These are phyloP conservation scores for Prunella himalayana DNA, from an alignment of 2,113 vertebrate species.

Conservation along the genomic window DNA sequence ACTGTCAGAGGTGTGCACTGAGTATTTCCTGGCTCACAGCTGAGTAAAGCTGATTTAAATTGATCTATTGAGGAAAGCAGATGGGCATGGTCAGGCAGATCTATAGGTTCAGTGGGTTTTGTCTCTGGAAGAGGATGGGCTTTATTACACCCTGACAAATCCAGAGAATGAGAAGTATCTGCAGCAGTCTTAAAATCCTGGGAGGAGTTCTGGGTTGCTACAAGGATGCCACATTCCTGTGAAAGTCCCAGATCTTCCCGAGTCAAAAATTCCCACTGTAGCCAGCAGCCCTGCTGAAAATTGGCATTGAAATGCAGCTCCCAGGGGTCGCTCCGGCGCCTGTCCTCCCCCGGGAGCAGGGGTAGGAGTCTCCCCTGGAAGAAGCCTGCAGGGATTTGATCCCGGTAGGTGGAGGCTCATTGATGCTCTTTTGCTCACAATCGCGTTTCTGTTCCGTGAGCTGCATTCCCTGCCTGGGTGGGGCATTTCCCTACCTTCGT, in stretches of 20 bases:
- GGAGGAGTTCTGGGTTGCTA: not conserved
- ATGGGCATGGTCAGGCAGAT: not conserved
- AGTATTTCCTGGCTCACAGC: not conserved
- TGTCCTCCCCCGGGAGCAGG: not conserved
- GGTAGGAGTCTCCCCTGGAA: not conserved
- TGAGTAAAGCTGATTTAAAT: not conserved
- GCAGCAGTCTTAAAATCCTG: not conserved
- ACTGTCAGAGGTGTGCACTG: not conserved
- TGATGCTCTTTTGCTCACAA: slow-evolving; percentile 20
- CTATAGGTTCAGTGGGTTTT: not conserved
- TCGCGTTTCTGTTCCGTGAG: not conserved
- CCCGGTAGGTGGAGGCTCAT: not conserved
- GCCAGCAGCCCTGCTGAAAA: not conserved
- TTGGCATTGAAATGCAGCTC: not conserved
- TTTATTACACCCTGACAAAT: not conserved
- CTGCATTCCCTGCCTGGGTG: slow-evolving; percentile 53
- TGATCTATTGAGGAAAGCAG: not conserved
- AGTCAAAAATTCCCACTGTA: not conserved
- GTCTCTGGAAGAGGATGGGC: not conserved
- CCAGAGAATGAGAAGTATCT: not conserved
- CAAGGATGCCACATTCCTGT: not conserved
- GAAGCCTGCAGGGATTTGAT: not conserved
- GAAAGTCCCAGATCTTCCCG: not conserved
- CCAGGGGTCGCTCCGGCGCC: not conserved
- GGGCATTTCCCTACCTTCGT: not conserved